Evolutionary conservation across 2,888 invertebrate species (phyloP).

Genomic region (Lymantria monacha): DNA sequence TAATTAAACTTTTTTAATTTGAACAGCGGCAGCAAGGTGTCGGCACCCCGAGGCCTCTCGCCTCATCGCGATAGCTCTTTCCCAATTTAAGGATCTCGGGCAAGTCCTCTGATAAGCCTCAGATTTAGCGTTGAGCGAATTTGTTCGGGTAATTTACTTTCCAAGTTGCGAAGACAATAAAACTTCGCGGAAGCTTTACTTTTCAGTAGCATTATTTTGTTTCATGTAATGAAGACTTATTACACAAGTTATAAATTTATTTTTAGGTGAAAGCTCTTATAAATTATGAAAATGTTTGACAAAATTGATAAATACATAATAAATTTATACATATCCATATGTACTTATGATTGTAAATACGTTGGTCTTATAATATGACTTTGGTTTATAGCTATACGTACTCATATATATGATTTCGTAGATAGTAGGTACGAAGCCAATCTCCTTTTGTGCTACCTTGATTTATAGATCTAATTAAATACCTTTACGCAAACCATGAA

Average conservation of each 20-base stretch:
- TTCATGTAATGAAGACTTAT: conserved; percentile 63
- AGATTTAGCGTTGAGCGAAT: conserved; percentile 77
- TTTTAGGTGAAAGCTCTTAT: conserved; percentile 15
- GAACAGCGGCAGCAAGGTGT: conserved; percentile 58
- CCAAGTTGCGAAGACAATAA: conserved; percentile 77
- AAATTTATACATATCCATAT: too few species aligned
- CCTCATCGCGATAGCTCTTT: conserved; percentile 70
- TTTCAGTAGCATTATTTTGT: conserved; percentile 66
- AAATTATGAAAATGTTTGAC: not conserved
- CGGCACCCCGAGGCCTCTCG: conserved; percentile 61
- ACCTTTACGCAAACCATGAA: conserved; percentile 63
- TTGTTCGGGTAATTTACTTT: conserved; percentile 78
- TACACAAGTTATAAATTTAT: conserved; percentile 43
- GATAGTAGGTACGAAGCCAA: conserved; percentile 48
- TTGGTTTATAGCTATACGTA: not conserved
- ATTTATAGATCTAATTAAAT: conserved; percentile 73
- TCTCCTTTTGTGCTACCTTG: conserved; percentile 50
- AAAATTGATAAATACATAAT: too few species aligned
- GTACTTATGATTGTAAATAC: too few species aligned
- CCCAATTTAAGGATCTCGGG: conserved; percentile 71
- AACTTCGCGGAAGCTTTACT: conserved; percentile 62
- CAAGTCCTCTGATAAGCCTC: conserved; percentile 71
- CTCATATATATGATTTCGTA: conserved; percentile 31
- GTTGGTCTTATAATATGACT: too few species aligned
- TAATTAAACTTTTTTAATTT: conserved; percentile 77